Evolutionary conservation across 2,888 invertebrate species (phyloP).

Genomic region (Desoria tigrina): DNA sequence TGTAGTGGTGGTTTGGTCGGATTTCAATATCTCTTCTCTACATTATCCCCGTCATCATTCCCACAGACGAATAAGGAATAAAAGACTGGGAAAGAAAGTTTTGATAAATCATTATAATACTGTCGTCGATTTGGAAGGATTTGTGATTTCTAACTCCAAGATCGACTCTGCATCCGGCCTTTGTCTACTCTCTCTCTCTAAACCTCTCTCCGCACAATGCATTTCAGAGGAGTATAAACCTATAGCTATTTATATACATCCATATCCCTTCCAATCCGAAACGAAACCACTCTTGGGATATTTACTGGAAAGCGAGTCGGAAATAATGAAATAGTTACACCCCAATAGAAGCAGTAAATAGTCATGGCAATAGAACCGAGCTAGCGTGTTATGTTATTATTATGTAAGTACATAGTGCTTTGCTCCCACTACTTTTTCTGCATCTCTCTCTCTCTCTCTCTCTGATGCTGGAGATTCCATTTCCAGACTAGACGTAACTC

Average conservation of each 20-base stretch:
- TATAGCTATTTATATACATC: too few species aligned
- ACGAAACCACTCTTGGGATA: slow-evolving; percentile 12
- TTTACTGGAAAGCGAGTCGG: slow-evolving; percentile 14
- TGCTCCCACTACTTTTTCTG: background rate
- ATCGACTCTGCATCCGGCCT: slow-evolving; percentile 31
- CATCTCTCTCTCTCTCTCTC: too few species aligned
- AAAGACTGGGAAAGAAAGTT: slow-evolving; percentile 46
- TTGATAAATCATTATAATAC: slow-evolving; percentile 54
- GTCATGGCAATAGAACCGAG: too few species aligned
- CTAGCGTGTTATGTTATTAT: too few species aligned
- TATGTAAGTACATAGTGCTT: slow-evolving; percentile 1
- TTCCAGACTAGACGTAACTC: too few species aligned
- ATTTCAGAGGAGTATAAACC: background rate
- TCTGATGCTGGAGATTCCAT: too few species aligned
- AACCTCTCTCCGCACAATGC: background rate
- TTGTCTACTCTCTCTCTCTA: slow-evolving; percentile 14
- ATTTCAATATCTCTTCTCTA: slow-evolving; percentile 49
- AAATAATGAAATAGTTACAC: slow-evolving; percentile 33
- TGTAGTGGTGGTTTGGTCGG: slow-evolving; percentile 44
- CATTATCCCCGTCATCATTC: slow-evolving; percentile 26
- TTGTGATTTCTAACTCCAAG: slow-evolving; percentile 45
- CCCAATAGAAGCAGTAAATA: slow-evolving; percentile 21
- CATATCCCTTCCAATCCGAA: background rate
- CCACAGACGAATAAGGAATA: slow-evolving; percentile 32
- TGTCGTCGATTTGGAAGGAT: slow-evolving; percentile 53